Evolutionary conservation across 2,113 vertebrate species (phyloP), one percentile per base, ranked within the genome.

Genomic region (Sapajus apella): DNA sequence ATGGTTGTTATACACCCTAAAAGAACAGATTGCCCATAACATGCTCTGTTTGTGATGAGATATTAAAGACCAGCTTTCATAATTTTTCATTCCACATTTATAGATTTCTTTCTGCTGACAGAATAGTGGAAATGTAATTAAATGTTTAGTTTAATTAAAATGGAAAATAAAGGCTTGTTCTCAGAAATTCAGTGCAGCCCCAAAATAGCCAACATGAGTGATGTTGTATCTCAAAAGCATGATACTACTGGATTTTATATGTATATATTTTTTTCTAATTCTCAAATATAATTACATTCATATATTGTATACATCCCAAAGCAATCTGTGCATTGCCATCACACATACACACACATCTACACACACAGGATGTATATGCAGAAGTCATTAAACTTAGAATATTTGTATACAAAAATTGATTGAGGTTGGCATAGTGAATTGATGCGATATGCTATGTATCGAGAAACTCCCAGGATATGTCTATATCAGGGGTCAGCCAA

Each of bases 121-220:
- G 86, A 98, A 95, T 91, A 95, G 86, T 98, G 89, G 95, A 98
- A 98, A 98, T 98, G 90, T 98, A 98, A 97, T 97, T 98, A 97
- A 98, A 98, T 96, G 90, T 96, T 97, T 97, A 93, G 94, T 98
- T 98, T 98, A 99, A 98, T 98, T 98, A 99, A 98, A 98, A 98
- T 96, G 56, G 94, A 98, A 98, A 95, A 94, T 97, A 98, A 98
- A 98, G 76, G 92, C 96, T 97, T 98, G 97, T 97, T 97, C 80
- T 96, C 70, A 58, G 95, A 98, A 98, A 91, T 87, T 97, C 64
- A 92, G 47, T 93, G 47, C 93, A 97, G 90, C 87, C 97, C 94
- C 87, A 97, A 96, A 96, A 97, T 64, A 97, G 85, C 50, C 98
- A 98, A 97, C 96, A 96, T 98, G 96, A 98, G 96, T 95, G 47